A percentile compares a stretch with the other conserved stretches of the same genome.
Conservation (phyloP, 2,113 vertebrate genomes). For the Sander lucioperca region DNA sequence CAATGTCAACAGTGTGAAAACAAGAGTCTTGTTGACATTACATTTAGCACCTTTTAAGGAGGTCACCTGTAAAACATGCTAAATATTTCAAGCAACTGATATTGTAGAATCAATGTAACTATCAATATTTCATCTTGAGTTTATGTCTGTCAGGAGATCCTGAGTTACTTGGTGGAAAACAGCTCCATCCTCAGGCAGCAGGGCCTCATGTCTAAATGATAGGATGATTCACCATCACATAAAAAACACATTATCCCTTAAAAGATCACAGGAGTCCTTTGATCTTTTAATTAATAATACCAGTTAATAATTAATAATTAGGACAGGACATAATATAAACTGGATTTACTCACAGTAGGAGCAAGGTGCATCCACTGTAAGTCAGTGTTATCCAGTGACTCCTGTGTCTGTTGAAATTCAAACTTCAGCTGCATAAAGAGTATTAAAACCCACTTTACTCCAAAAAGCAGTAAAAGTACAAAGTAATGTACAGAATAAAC, state of each 20-base stretch:
- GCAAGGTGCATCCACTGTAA: neutral
- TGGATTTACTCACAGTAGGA: neutral
- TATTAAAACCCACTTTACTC: neutral
- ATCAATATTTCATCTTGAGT: neutral
- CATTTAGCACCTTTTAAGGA: neutral
- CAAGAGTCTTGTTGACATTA: neutral
- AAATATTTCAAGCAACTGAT: neutral
- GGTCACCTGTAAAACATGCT: neutral
- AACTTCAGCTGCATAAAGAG: neutral
- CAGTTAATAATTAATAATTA: too few species aligned
- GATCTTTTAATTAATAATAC: too few species aligned
- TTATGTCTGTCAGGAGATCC: neutral
- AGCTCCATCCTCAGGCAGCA: conserved; percentile 39
- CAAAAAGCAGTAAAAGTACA: too few species aligned
- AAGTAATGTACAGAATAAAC: too few species aligned
- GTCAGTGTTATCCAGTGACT: neutral
- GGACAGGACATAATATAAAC: neutral
- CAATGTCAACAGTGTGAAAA: neutral
- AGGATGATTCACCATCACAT: neutral
- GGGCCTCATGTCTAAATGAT: neutral
- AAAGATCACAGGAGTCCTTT: neutral
- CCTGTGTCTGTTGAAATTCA: neutral
- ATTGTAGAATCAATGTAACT: neutral
- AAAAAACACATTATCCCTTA: neutral
- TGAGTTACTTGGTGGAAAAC: conserved; percentile 6